These are phyloP conservation scores for Ptilonorhynchus violaceus DNA, from an alignment of 2,113 vertebrate genomes.

Conservation along the genomic window DNA sequence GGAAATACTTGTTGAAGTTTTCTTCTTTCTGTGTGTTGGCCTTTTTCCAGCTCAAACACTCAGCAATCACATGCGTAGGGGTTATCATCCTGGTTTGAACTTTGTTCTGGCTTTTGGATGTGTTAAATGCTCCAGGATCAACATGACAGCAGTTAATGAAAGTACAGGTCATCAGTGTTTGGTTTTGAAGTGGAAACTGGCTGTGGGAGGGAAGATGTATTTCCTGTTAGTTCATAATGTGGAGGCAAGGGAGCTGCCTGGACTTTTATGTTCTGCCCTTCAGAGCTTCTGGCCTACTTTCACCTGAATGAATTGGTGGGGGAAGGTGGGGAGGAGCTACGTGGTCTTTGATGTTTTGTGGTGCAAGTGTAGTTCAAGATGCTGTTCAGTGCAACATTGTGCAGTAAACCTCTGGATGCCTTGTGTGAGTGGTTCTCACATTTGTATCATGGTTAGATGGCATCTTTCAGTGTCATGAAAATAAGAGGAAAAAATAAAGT, in stretches of 20 bases:
- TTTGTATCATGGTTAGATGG: neutral
- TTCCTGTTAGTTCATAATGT: neutral
- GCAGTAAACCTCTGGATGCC: neutral
- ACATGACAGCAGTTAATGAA: neutral
- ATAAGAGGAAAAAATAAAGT: neutral
- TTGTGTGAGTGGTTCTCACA: neutral
- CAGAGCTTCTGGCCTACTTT: neutral
- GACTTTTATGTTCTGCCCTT: neutral
- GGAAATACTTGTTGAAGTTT: neutral
- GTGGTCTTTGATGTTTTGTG: neutral
- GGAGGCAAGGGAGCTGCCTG: neutral
- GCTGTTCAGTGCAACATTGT: neutral
- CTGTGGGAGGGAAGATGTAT: neutral
- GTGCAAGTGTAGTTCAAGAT: neutral
- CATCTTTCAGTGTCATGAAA: neutral
- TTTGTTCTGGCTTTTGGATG: neutral
- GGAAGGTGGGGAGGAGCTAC: neutral
- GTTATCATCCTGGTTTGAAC: constrained; percentile 2
- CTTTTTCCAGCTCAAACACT: neutral
- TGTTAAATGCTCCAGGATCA: neutral
- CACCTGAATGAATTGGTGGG: neutral
- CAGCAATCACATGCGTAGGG: neutral
- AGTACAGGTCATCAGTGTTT: neutral
- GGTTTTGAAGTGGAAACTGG: neutral
- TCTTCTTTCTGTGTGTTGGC: neutral